Evolutionary conservation across 1,140 invertebrate species (phyloP), one percentile per base, ranked within the genome.

Genomic region (Diorhabda sublineata): DNA sequence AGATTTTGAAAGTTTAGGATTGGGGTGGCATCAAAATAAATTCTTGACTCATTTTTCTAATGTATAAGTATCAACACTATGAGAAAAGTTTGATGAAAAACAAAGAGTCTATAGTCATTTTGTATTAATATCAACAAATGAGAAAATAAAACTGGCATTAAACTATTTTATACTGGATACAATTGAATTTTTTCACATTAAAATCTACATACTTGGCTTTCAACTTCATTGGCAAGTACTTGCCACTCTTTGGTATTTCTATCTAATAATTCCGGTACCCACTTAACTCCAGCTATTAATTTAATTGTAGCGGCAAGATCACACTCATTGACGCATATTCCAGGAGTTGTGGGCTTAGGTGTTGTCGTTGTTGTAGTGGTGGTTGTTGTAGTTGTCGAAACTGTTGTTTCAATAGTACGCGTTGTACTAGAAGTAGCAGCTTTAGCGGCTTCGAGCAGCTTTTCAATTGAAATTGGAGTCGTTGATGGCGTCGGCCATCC

Each of bases 201-300:
- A 63, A 7, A 3, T 42, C 41, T 7, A 67, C 69, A 72, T 80
- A 92, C 91, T 85, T 92, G 90, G 73, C 85, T 84, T 80, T 91
- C 88, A 43, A 95, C 88, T 78, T 92, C 91, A 73, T 89, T 87
- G 3, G 92, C 92, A 5, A 95, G 82, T 65, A 88, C 85, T 77
- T 94, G 90, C 90, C 91, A 96, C 78, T 95, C 93, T 70, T 88
- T 84, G 0, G 93, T 95, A 79, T 95, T 93, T 69, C 92, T 87
- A 81, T 95, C 92, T 11, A 93, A 83, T 57, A 95, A 82, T 82
- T 95, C 93, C 0, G 93, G 92, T 43, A 91, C 85, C 94, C 94
- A 96, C 75, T 87, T 87, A 2, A 90, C 88, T 26, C 92, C 88
- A 72, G 91, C 89, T 64, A 93, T 86, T 71, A 96, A 88, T 80